Conservation (phyloP, 2,797 vertebrate genomes). For the Balearica regulorum region DNA sequence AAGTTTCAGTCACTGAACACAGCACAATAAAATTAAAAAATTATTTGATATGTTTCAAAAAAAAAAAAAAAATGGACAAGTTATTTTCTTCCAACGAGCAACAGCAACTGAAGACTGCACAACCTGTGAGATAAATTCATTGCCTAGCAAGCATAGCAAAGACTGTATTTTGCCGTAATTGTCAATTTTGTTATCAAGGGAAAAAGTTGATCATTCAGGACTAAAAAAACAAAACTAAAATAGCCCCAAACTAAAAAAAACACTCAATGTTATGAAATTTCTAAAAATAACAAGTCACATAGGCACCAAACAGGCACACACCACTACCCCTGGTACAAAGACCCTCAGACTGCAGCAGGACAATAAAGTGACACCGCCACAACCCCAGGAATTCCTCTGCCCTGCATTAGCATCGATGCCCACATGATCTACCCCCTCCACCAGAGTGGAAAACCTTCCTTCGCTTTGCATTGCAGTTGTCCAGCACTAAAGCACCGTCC, state of each 20-base stretch:
- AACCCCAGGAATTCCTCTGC: not conserved
- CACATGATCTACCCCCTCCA: not conserved
- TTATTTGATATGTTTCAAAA: not conserved
- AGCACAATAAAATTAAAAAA: not conserved
- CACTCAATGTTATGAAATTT: not conserved
- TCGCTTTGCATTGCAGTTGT: not conserved
- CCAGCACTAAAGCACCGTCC: not conserved
- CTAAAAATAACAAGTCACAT: not conserved
- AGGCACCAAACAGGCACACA: not conserved
- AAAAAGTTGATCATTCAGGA: not conserved
- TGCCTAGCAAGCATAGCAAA: not conserved
- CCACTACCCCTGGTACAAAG: not conserved
- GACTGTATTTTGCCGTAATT: not conserved
- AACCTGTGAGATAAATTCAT: not conserved
- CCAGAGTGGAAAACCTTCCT: accelerated
- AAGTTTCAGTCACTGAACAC: not conserved
- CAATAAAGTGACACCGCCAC: not conserved
- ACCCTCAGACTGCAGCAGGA: not conserved
- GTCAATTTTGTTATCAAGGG: not conserved
- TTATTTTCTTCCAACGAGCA: not conserved
- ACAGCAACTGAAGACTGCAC: not conserved
- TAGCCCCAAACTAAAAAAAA: not conserved
- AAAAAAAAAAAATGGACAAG: not conserved
- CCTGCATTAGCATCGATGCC: not conserved
- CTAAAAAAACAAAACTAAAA: no score